Percentiles rank a stretch among this genome's conserved stretches.
These are phyloP conservation scores for Listronotus oregonensis DNA, from an alignment of 1,140 invertebrate species.

Conservation along the genomic window DNA sequence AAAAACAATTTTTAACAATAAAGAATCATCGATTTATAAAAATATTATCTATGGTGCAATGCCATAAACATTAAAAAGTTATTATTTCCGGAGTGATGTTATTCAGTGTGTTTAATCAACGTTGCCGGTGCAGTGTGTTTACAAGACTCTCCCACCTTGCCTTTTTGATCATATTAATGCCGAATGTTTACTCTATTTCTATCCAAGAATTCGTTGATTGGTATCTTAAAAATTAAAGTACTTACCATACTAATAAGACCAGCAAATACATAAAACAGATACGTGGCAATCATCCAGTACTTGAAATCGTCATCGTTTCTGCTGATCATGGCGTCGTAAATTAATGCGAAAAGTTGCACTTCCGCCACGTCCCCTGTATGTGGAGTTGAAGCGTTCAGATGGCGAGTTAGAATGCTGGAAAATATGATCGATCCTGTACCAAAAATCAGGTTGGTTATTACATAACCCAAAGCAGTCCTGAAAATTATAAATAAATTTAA, in stretches of 20 bases:
- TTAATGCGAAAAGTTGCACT: constrained; percentile 56
- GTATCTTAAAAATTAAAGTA: neutral
- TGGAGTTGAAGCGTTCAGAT: constrained; percentile 36
- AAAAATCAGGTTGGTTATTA: constrained; percentile 56
- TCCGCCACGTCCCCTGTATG: constrained; percentile 50
- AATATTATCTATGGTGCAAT: too few relatives aligned
- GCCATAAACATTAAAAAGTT: too few relatives aligned
- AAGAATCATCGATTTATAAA: too few relatives aligned
- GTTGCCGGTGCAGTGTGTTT: too few relatives aligned
- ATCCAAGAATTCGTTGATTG: too few relatives aligned
- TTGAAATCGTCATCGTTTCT: constrained; percentile 46
- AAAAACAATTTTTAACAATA: too few relatives aligned
- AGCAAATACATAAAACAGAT: constrained; percentile 55
- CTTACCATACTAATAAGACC: constrained; percentile 61
- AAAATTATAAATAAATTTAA: constrained; percentile 33
- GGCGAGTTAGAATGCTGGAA: constrained; percentile 53
- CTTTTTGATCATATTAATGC: too few relatives aligned
- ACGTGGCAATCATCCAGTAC: constrained; percentile 56
- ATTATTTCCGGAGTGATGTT: too few relatives aligned
- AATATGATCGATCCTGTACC: constrained; percentile 56
- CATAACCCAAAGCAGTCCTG: constrained; percentile 57
- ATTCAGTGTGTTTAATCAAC: too few relatives aligned
- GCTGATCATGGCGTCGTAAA: constrained; percentile 56
- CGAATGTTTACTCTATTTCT: too few relatives aligned
- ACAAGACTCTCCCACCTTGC: too few relatives aligned